These are phyloP conservation scores for Miniopterus natalensis DNA, from an alignment of 2,113 vertebrate genomes.

Conservation along the genomic window DNA sequence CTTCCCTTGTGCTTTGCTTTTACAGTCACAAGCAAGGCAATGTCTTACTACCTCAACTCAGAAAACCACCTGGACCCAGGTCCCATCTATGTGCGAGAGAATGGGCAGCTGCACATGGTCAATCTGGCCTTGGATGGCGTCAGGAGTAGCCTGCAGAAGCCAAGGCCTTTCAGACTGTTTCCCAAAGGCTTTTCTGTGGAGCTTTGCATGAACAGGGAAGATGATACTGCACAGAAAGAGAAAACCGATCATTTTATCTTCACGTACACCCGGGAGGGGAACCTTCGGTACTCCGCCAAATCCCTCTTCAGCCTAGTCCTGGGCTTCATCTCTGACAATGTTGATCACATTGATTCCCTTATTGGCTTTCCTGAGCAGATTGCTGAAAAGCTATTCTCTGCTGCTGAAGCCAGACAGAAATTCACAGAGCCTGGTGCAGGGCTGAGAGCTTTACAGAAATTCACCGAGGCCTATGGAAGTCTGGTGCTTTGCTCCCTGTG, in stretches of 20 bases:
- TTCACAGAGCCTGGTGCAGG: conserved; percentile 92
- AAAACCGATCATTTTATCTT: conserved; percentile 95
- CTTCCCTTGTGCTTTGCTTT: conserved; percentile 60
- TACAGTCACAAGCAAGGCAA: conserved; percentile 79
- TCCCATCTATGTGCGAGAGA: conserved; percentile 93
- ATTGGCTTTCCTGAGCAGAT: conserved; percentile 97
- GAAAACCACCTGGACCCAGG: conserved; percentile 86
- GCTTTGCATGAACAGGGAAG: conserved; percentile 89
- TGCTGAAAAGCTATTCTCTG: conserved; percentile 94
- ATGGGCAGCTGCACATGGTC: conserved; percentile 91
- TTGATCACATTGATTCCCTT: conserved; percentile 96
- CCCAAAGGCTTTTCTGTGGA: conserved; percentile 91
- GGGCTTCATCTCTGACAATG: conserved; percentile 95
- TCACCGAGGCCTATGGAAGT: conserved; percentile 94
- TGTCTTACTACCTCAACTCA: conserved; percentile 88
- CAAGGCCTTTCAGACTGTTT: conserved; percentile 90
- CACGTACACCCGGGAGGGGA: conserved; percentile 95
- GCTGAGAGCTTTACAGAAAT: conserved; percentile 92
- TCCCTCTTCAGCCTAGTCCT: conserved; percentile 94
- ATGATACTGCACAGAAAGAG: conserved; percentile 85
- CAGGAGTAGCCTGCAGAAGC: conserved; percentile 78
- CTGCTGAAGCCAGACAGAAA: conserved; percentile 94
- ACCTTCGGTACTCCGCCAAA: conserved; percentile 95
- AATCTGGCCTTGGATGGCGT: conserved; percentile 85
- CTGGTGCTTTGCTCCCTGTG: conserved; percentile 95